Evolutionary conservation across 2,888 invertebrate genomes (phyloP).

Genomic region (Plagiodera versicolora): DNA sequence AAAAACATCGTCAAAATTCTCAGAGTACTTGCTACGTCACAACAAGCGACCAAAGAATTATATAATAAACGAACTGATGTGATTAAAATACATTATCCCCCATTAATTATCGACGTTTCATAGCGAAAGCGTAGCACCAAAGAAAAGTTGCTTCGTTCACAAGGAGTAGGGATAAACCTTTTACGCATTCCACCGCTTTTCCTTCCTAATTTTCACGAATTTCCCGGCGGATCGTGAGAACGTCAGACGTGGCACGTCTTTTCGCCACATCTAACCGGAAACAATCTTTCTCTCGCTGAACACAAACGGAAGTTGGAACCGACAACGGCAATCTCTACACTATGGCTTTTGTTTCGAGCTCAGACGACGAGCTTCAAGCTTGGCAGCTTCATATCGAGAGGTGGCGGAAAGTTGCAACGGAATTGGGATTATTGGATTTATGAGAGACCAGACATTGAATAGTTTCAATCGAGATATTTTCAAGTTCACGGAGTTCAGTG

Average conservation of each 20-base stretch:
- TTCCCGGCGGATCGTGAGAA: slow-evolving; percentile 23
- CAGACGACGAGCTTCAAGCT: not conserved
- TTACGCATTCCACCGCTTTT: not conserved
- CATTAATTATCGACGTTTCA: not conserved
- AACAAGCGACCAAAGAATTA: too few relatives aligned
- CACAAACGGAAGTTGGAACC: slow-evolving; percentile 26
- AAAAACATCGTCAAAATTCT: too few relatives aligned
- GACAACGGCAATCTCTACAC: slow-evolving; percentile 26
- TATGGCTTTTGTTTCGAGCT: slow-evolving; percentile 22
- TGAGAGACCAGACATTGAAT: too few relatives aligned
- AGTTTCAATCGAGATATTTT: too few relatives aligned
- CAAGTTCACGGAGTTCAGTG: too few relatives aligned
- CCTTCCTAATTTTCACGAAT: slow-evolving; percentile 18
- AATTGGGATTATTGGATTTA: too few relatives aligned
- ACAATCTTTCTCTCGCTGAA: slow-evolving; percentile 25
- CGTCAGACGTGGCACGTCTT: slow-evolving; percentile 25
- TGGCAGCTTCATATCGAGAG: not conserved
- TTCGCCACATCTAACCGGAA: slow-evolving; percentile 23
- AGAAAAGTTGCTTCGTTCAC: not conserved
- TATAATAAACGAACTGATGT: too few relatives aligned
- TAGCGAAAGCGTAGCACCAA: not conserved
- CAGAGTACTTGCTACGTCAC: too few relatives aligned
- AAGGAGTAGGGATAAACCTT: not conserved
- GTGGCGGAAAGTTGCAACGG: not conserved
- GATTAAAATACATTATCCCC: too few relatives aligned